Percentiles rank a stretch among this genome's conserved stretches.
Conservation (phyloP, 2,797 vertebrate genomes). For the Microctenopoma steveboyesi region DNA sequence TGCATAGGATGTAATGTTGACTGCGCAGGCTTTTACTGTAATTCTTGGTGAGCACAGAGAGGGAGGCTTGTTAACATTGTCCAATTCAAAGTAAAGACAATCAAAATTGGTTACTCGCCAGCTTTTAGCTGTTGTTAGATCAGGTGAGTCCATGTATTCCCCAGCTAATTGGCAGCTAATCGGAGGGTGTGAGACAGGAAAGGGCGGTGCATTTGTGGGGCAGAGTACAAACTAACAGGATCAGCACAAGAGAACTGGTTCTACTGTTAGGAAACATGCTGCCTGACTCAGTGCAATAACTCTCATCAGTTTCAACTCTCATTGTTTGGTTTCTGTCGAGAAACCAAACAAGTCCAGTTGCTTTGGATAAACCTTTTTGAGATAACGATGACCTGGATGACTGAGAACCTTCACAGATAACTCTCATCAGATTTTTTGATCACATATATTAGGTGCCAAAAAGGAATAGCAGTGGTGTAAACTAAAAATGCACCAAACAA, state of each 20-base stretch:
- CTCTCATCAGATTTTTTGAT: slow-evolving; percentile 14
- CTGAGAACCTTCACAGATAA: background rate
- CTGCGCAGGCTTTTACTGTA: slow-evolving; percentile 84
- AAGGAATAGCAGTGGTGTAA: background rate
- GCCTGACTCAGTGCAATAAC: slow-evolving; percentile 6
- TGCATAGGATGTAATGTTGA: slow-evolving; percentile 57
- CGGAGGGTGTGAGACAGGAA: slow-evolving; percentile 47
- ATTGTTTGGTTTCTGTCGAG: no score
- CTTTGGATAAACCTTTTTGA: no score
- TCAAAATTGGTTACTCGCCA: slow-evolving; percentile 51
- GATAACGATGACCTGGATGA: no score
- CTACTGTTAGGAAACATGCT: slow-evolving; percentile 23
- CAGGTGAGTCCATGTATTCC: slow-evolving; percentile 38
- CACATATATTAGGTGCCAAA: slow-evolving; percentile 2
- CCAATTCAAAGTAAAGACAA: slow-evolving; percentile 69
- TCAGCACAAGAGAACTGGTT: slow-evolving; percentile 37
- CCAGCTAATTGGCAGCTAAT: slow-evolving; percentile 55
- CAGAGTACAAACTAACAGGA: slow-evolving; percentile 38
- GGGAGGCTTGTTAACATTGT: slow-evolving; percentile 56
- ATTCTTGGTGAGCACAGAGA: slow-evolving; percentile 80
- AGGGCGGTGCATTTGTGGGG: slow-evolving; percentile 37
- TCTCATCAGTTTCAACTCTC: background rate
- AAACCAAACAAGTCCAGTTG: no score
- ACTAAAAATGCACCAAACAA: background rate
- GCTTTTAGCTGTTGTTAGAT: slow-evolving; percentile 49